Evolutionary conservation across 1,140 invertebrate genomes (phyloP), one percentile per base, ranked within the genome.

Genomic region (Zaprionus camerounensis): DNA sequence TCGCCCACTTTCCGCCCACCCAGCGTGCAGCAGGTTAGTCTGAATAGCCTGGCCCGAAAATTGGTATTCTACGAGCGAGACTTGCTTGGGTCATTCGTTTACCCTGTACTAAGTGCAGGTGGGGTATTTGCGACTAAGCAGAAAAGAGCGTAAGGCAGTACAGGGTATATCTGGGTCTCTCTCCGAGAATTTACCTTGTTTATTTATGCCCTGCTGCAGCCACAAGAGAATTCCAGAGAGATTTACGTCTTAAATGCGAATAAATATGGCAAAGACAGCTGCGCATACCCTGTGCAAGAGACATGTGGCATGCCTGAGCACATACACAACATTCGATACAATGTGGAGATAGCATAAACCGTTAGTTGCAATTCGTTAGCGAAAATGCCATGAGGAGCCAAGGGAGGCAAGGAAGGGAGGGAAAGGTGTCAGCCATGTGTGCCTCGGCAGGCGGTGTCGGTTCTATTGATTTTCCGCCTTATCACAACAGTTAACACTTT

Each of bases 21-120:
- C 41, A 17, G 20, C 26, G 46, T 41, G 41, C 38, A 36, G 11
- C 38, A 57, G 70, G 79, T 65, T 76, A 78, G 75, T 53, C 78
- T 49, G 41, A 67, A 59, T 58, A 44, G 59, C 67, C 49, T 59
- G 81, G 77, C 77, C 36, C 63, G 68, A 80, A 81, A 73, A 58
- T 77, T 74, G 63, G 68, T 85, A 75, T 65, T 75, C 67, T 15
- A 22, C 22, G 12, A 57, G 67, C 28, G 26, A 24, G 34, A 26
- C 20, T 46, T 20, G 31, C 15, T 53, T 59, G 36, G 51, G 31
- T 20, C 34, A 59, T 36, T 62, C 12, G 38, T 17, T 55, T 68
- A 73, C 49, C 57, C 71, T 73, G 46, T 57, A 44, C 44, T 62
- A 13, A 31, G 24, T 12, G 12, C 3, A 26, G 20, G 1, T 24